Base-by-base conservation (phyloP, 64 coral and sea anemone species). In the Pachyseris speciosa region DNA sequence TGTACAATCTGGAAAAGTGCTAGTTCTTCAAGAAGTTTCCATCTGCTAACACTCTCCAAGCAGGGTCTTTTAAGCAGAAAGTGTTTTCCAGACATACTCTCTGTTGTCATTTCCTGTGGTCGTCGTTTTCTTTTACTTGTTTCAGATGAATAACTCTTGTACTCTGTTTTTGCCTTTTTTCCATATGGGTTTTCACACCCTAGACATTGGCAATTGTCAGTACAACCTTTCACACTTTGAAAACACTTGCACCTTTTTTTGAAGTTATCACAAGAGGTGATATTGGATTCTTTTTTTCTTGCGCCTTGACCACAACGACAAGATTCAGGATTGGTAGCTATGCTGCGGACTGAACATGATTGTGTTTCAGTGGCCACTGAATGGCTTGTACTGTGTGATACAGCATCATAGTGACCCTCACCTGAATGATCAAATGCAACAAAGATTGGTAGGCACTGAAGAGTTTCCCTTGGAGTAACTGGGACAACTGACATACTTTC, bases 371-470 rank as follows among this genome's bases (percentile, higher is more conserved):
- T 47, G 6, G 42, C 2, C 49, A 10, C 41, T 75, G 41, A 12
- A 8, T 47, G n/a, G 15, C 9, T 48, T 75, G 72, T 10, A 20
- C 47, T 75, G 41, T 75, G 50, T 9, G n/a, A 34, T 3, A 85
- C 11, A 48, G 87, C 93, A 95, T 95, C 93, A 90, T 95, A 95
- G 61, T 90, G 79, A 19, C 87, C 79, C 49, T 69, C 40, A 51
- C 93, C 93, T 68, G 70, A 70, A 38, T 90, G 78, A 25, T 95
- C 70, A 72, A 90, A 95, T 12, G 93, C 93, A 37, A 90, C 17
- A 40, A 68, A 90, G n/a, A 90, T 69, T 16, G 80, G 78, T 30
- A 67, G 44, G 29, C 78, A 85, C 3, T 71, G 37, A 25, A 73
- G 16, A 65, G 17, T 69, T 69, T 72, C 67, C 39, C 24, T 68